Percentiles rank a stretch among this genome's conserved stretches.
Conservation (phyloP, 53 echinoderm and acorn worm species). For the Stichopus horrens region DNA sequence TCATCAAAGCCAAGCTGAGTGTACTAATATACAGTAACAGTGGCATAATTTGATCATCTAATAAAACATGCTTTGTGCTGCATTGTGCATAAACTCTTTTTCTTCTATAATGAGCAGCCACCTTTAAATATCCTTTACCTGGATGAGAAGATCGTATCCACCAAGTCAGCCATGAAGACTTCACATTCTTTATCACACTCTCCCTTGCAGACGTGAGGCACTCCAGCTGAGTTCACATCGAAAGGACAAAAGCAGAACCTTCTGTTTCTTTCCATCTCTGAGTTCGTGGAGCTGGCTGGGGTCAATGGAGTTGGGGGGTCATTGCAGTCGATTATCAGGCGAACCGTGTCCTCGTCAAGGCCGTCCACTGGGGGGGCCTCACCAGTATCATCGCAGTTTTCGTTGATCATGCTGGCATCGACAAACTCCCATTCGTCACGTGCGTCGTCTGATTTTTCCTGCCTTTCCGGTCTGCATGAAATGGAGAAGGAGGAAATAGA, state of each 20-base stretch:
- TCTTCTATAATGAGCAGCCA: no score
- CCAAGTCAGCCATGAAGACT: slow-evolving; percentile 79
- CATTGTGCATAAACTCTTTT: no score
- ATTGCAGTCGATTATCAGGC: not conserved
- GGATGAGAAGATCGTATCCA: slow-evolving; percentile 84
- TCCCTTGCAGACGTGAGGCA: slow-evolving; percentile 40
- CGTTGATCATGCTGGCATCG: not conserved
- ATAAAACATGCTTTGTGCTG: no score
- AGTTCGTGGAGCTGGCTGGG: not conserved
- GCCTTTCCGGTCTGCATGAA: not conserved
- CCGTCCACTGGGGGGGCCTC: not conserved
- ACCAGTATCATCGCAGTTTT: not conserved
- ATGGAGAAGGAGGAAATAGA: not conserved
- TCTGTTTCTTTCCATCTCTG: not conserved
- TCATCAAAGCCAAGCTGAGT: no score
- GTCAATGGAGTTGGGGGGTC: not conserved
- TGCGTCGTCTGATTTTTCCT: not conserved
- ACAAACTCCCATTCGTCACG: not conserved
- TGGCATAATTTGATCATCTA: no score
- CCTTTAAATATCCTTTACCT: slow-evolving; percentile 46
- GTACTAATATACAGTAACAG: no score
- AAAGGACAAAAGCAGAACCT: slow-evolving; percentile 16
- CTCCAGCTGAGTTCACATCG: slow-evolving; percentile 5
- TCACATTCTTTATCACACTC: slow-evolving; percentile 68
- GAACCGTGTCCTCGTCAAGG: not conserved